Percentiles rank a stretch among this genome's conserved stretches.
Evolutionary conservation across 2,113 vertebrate genomes (phyloP).

Genomic region (Pelusios castaneus): DNA sequence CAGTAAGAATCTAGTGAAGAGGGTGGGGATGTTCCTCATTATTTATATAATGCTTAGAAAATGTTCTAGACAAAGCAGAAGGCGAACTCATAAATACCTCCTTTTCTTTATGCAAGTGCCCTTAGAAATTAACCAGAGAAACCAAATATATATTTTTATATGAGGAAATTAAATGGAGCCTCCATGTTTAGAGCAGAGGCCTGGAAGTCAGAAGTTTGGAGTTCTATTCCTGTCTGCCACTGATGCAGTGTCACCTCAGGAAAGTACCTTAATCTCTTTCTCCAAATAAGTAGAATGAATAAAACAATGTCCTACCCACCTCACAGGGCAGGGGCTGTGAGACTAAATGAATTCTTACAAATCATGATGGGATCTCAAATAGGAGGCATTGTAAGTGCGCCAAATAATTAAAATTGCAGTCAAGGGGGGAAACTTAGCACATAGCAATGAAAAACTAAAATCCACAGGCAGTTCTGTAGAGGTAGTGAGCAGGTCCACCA

Average conservation of each 20-base stretch:
- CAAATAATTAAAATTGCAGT: background rate
- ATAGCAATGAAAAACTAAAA: background rate
- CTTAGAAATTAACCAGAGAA: background rate
- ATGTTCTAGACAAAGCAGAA: background rate
- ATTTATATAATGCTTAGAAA: background rate
- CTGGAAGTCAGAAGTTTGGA: background rate
- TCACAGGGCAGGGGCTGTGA: background rate
- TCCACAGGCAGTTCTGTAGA: background rate
- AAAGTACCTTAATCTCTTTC: background rate
- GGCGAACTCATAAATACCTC: background rate
- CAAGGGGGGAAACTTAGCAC: background rate
- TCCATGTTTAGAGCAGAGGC: background rate
- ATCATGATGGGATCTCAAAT: background rate
- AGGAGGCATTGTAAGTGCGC: background rate
- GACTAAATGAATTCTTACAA: background rate
- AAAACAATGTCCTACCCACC: background rate
- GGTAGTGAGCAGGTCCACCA: background rate
- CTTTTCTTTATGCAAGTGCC: background rate
- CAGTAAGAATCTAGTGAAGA: background rate
- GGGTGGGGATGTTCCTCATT: background rate
- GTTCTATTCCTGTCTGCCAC: background rate
- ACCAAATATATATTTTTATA: background rate
- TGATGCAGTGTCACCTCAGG: background rate
- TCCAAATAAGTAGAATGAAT: background rate
- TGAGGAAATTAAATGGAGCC: rapidly evolving